phyloP scores from a whole-genome alignment of 2,888 invertebrate species.

The Ennomos fuscantarius region DNA sequence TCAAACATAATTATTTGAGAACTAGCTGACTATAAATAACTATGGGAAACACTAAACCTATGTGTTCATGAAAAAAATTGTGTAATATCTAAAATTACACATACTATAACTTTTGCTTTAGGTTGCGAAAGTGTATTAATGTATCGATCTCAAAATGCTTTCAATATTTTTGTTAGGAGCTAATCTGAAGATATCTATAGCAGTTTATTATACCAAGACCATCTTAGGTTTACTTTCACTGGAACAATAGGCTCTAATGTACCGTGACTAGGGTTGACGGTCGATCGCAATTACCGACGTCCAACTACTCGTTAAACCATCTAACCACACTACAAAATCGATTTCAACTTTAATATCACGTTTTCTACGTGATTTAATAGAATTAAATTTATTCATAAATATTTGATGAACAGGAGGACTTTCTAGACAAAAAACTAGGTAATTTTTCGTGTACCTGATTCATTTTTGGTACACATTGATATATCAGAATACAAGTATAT shows the following conservation, averaged over 20 bases:
- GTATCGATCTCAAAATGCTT: no score
- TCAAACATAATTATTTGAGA: no score
- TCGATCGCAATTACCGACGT: constrained; percentile 53
- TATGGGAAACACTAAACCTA: no score
- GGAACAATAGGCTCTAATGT: constrained; percentile 54
- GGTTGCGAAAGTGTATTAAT: no score
- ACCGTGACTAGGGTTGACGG: constrained; percentile 59
- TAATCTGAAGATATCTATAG: constrained; percentile 1
- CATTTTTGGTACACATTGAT: constrained; percentile 1
- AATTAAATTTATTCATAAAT: neutral
- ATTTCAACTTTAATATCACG: constrained; percentile 44
- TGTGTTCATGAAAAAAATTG: no score
- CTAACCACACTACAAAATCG: constrained; percentile 45
- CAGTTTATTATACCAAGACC: constrained; percentile 12
- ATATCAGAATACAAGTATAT: constrained; percentile 36
- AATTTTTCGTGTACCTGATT: no score
- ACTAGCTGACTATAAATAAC: no score
- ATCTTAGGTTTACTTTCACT: constrained; percentile 54
- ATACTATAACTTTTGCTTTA: no score
- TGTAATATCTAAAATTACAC: no score
- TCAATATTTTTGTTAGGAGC: no score
- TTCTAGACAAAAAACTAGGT: neutral
- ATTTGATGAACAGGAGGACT: neutral
- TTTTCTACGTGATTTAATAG: constrained; percentile 29
- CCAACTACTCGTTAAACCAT: constrained; percentile 57